Conservation (phyloP, 2,113 vertebrate species). For the Silurus asotus region DNA sequence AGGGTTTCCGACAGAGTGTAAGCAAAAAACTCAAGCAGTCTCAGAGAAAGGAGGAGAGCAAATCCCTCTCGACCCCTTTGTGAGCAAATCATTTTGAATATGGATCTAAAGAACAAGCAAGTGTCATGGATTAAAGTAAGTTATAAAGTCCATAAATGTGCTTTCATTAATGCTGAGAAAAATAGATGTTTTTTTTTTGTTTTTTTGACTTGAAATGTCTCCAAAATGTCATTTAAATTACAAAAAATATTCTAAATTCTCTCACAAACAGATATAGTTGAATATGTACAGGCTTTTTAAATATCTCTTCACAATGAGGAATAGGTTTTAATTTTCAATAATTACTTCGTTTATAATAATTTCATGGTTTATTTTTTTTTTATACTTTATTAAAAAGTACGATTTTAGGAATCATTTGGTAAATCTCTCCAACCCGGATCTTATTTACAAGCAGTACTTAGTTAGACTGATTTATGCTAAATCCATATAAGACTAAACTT, state of each 20-base stretch:
- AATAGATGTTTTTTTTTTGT: not conserved
- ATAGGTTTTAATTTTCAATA: not conserved
- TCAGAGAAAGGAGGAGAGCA: not conserved
- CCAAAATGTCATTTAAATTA: not conserved
- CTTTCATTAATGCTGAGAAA: too few relatives aligned
- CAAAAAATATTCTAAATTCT: not conserved
- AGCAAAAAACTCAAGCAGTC: conserved; percentile 48
- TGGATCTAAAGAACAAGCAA: not conserved
- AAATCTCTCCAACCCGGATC: not conserved
- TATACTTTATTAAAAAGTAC: not conserved
- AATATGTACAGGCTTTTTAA: not conserved
- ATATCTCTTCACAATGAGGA: not conserved
- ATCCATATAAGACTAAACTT: not conserved
- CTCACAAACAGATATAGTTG: not conserved
- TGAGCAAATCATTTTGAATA: conserved; percentile 40
- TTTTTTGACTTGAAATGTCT: not conserved
- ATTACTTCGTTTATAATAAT: not conserved
- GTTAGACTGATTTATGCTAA: not conserved
- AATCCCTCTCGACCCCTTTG: conserved; percentile 47
- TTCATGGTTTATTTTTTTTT: not conserved
- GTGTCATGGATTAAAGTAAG: not conserved
- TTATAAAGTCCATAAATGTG: not conserved
- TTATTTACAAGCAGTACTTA: not conserved
- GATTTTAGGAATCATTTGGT: not conserved
- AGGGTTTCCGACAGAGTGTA: conserved; percentile 70